Conservation (phyloP, 2,113 vertebrate genomes). For the Tautogolabrus adspersus region DNA sequence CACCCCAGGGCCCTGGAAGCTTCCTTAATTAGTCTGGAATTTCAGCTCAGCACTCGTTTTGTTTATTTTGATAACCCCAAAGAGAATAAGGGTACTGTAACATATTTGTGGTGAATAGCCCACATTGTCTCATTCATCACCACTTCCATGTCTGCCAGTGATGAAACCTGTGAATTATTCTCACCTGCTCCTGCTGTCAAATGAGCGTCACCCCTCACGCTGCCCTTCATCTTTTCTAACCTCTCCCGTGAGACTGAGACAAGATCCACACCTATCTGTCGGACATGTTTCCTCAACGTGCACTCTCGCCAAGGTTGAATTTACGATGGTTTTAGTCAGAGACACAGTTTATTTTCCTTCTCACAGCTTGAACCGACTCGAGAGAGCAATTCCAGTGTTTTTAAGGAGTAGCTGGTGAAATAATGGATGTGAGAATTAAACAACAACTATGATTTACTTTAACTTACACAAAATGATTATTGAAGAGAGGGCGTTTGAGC, state of each 20-base stretch:
- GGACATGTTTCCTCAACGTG: slow-evolving; percentile 2
- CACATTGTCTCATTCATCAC: slow-evolving; percentile 32
- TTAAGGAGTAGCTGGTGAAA: too few relatives aligned
- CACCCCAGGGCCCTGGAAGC: slow-evolving; percentile 9
- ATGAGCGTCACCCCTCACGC: background rate
- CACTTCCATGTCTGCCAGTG: slow-evolving; percentile 8
- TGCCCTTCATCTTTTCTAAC: slow-evolving; percentile 34
- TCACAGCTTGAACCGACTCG: background rate
- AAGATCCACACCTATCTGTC: slow-evolving; percentile 11
- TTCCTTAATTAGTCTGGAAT: slow-evolving; percentile 51
- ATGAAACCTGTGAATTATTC: slow-evolving; percentile 39
- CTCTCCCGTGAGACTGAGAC: slow-evolving; percentile 19
- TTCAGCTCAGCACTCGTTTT: slow-evolving; percentile 19
- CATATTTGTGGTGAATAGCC: background rate
- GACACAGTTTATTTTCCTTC: background rate
- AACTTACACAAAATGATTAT: too few relatives aligned
- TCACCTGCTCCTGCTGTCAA: slow-evolving; percentile 33
- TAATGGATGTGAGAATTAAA: background rate
- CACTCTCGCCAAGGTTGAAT: slow-evolving; percentile 6
- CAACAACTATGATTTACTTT: background rate
- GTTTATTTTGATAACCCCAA: slow-evolving; percentile 29
- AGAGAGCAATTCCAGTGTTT: background rate
- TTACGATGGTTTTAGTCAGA: background rate
- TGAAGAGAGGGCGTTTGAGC: too few relatives aligned
- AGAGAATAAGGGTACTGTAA: slow-evolving; percentile 10